Percentiles rank a stretch among this genome's conserved stretches.
These are phyloP conservation scores for Eospalax fontanierii DNA, from an alignment of 2,797 vertebrate genomes.

Conservation along the genomic window DNA sequence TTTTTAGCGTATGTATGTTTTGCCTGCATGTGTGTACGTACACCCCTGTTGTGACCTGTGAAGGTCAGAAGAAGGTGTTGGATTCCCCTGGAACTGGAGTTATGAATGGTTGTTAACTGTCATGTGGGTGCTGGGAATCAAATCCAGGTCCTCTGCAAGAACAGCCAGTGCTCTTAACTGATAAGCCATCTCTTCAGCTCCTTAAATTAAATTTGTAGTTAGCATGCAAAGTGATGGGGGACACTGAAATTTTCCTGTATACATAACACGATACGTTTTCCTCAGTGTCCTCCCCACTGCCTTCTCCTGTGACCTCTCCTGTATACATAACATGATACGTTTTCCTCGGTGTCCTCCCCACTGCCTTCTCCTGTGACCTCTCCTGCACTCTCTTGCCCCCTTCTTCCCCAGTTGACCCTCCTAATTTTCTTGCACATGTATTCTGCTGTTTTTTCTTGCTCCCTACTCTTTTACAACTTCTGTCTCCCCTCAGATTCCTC, in stretches of 20 bases:
- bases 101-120: too few relatives aligned
- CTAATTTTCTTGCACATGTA: not conserved
- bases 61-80: too few relatives aligned
- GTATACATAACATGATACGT: too few relatives aligned
- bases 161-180: too few relatives aligned
- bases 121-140: too few relatives aligned
- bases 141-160: too few relatives aligned
- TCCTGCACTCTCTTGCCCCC: not conserved
- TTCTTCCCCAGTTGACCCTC: not conserved
- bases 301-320: not conserved
- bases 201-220: not conserved
- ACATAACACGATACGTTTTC: not conserved
- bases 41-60: too few relatives aligned
- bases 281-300: not conserved
- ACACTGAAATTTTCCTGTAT: not conserved
- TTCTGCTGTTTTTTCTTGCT: not conserved
- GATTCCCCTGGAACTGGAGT: too few relatives aligned
- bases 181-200: too few relatives aligned
- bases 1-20: too few relatives aligned
- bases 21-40: too few relatives aligned
- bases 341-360: not conserved
- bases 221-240: not conserved
- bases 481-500: not conserved
- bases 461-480: not conserved
- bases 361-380: not conserved